Conservation (phyloP, 2,113 vertebrate genomes). For the Origma solitaria region DNA sequence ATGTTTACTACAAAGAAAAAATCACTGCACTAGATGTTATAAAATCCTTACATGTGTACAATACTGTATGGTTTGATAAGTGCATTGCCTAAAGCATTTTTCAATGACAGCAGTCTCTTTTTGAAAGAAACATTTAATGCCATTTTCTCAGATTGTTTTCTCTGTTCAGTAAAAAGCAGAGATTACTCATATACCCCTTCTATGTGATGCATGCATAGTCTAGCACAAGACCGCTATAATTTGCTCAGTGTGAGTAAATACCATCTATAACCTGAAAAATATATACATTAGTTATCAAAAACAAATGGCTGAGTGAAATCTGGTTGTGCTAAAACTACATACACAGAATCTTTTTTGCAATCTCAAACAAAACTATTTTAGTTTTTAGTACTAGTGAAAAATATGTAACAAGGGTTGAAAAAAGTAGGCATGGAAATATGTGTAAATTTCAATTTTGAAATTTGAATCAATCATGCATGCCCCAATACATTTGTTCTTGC, state of each 20-base stretch:
- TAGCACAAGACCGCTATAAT: neutral
- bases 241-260: neutral
- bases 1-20: neutral
- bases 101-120: neutral
- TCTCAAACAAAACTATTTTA: neutral
- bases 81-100: neutral
- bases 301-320: neutral
- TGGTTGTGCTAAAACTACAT: neutral
- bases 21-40: neutral
- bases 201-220: neutral
- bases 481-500: neutral
- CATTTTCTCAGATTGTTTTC: neutral
- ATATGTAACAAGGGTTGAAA: accelerated
- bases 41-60: neutral
- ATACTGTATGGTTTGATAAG: neutral
- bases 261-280: neutral
- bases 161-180: neutral
- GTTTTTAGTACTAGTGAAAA: neutral
- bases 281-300: neutral
- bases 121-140: neutral
- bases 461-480: neutral
- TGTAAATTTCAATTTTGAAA: neutral
- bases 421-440: neutral
- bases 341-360: neutral
- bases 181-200: neutral